phyloP scores from a whole-genome alignment of 64 coral and sea anemone genomes.

The Stichodactyla helianthus region DNA sequence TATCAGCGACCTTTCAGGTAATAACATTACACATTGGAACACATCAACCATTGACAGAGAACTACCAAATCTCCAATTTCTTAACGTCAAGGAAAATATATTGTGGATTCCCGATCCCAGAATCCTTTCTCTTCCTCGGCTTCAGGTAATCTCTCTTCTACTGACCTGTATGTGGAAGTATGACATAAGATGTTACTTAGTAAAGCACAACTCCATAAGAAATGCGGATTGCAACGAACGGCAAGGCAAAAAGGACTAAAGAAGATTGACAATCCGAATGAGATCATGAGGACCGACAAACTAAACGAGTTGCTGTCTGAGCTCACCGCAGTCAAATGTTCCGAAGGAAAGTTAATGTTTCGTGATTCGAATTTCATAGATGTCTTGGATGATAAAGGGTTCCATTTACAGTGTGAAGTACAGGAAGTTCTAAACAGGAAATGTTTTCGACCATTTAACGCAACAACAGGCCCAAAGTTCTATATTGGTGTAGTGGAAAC shows the following conservation, averaged over 20 bases:
- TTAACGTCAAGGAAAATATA: not conserved
- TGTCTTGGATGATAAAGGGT: not conserved
- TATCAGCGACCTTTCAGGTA: not conserved
- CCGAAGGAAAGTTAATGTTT: not conserved
- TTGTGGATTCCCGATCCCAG: not conserved
- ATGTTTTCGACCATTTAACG: not conserved
- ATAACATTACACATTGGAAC: not conserved
- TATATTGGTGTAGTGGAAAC: not conserved
- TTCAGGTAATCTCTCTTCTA: not conserved
- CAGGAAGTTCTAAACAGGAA: not conserved
- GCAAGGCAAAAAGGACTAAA: not conserved
- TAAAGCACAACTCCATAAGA: not conserved
- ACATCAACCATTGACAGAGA: not conserved
- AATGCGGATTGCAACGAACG: not conserved
- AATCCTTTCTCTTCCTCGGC: not conserved
- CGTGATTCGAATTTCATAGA: not conserved
- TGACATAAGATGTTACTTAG: not conserved
- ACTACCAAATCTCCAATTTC: not conserved
- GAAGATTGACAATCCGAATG: not conserved
- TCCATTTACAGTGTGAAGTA: not conserved
- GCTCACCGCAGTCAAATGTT: not conserved
- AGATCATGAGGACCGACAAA: too few species aligned
- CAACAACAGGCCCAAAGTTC: not conserved
- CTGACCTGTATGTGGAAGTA: not conserved
- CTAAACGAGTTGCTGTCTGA: not conserved